Evolutionary conservation across 2,888 invertebrate genomes (phyloP).

Genomic region (Drosophila koepferae): DNA sequence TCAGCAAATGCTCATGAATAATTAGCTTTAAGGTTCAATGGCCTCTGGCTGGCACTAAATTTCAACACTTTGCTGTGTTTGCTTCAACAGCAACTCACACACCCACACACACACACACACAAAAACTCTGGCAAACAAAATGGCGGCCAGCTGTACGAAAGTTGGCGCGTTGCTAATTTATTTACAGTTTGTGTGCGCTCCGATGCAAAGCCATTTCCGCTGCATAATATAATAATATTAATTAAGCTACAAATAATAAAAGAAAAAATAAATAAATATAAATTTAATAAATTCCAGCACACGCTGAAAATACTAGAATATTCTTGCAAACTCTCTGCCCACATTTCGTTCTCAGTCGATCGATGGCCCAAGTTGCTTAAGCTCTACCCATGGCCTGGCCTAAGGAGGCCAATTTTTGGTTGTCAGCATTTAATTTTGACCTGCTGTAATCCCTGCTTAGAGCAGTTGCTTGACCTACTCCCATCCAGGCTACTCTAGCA

Average conservation of each 20-base stretch:
- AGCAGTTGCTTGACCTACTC: not conserved
- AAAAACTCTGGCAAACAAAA: conserved; percentile 27
- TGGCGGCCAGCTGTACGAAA: conserved; percentile 32
- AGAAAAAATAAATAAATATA: not conserved
- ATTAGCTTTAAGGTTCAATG: conserved; percentile 45
- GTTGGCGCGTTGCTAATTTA: conserved; percentile 36
- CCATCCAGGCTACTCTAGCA: conserved; percentile 2
- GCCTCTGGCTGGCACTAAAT: conserved; percentile 23
- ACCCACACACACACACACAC: not conserved
- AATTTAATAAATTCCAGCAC: conserved; percentile 3
- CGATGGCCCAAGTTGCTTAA: not conserved
- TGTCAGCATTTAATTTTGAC: conserved; percentile 28
- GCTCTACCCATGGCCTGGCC: conserved; percentile 7
- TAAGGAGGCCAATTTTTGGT: conserved; percentile 21
- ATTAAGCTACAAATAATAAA: conserved; percentile 4
- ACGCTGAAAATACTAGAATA: not conserved
- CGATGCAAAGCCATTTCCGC: conserved; percentile 41
- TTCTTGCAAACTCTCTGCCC: not conserved
- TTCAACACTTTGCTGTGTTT: conserved; percentile 18
- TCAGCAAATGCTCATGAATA: conserved; percentile 5
- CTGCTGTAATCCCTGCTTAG: conserved; percentile 2
- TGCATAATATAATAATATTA: conserved; percentile 17
- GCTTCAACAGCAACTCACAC: conserved; percentile 1
- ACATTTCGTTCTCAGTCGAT: not conserved
- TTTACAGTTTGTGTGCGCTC: conserved; percentile 37